Conservation (phyloP, 2,888 invertebrate species). For the Aradus depressus region DNA sequence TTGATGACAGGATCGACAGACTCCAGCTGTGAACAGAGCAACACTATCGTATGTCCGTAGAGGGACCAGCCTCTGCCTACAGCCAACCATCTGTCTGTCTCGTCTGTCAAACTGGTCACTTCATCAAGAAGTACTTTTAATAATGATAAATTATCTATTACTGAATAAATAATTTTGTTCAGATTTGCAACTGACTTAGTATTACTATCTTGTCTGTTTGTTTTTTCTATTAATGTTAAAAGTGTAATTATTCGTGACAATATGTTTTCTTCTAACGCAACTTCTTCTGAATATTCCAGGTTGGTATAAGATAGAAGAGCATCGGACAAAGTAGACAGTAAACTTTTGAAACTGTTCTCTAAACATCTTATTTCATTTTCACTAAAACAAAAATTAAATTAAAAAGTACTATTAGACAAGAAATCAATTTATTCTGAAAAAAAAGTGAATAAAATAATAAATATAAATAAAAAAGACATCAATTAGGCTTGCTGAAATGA, state of each 20-base stretch:
- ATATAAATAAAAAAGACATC: too few species aligned
- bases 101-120: constrained; percentile 7
- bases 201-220: too few species aligned
- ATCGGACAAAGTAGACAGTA: background rate
- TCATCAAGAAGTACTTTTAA: too few species aligned
- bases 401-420: too few species aligned
- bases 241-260: too few species aligned
- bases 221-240: too few species aligned
- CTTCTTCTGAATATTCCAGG: background rate
- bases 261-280: too few species aligned
- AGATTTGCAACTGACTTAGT: too few species aligned
- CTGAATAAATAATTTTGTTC: too few species aligned
- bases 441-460: too few species aligned
- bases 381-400: constrained; percentile 27
- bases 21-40: constrained; percentile 51
- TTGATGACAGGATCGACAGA: constrained; percentile 76
- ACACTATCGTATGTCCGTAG: constrained; percentile 46
- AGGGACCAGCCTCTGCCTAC: constrained; percentile 34
- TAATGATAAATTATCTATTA: background rate
- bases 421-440: too few species aligned
- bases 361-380: constrained; percentile 30
- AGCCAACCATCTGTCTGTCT: constrained; percentile 20
- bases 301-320: background rate
- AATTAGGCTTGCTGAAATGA: too few species aligned
- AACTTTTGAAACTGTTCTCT: constrained; percentile 9